Evolutionary conservation across 2,888 invertebrate genomes (phyloP), one percentile per base, ranked within the genome.

Genomic region (Polydrusus tereticollis): DNA sequence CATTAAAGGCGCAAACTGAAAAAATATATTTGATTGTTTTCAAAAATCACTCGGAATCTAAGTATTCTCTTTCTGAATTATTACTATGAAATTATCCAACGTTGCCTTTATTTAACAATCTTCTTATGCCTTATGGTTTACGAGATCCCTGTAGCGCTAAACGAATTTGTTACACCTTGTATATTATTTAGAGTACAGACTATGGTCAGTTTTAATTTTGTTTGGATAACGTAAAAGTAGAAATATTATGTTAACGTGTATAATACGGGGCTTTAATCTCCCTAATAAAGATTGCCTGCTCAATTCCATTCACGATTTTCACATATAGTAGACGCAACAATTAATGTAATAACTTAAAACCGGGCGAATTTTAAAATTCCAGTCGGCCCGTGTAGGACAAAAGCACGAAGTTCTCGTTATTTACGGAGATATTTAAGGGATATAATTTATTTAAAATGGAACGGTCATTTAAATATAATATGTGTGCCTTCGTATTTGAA

Each of bases 391-490:
- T 29, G n/a, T 29, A 55, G 52, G 52, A 55, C 52, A 16, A 29
- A 52, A 55, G 52, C 52, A 55, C 52, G 52, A 55, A 55, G 29
- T 55, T 4, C 52, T 18, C 52, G 52, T 55, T 55, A 55, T 26
- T 55, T 55, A 55, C 29, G 52, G 52, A 29, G 52, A 55, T 55
- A 55, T 55, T 55, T 29, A 55, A 29, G 29, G 29, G 52, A 55
- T 55, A 55, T 55, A 55, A 55, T 55, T 55, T 55, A 55, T 55
- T 64, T 64, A 64, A 64, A 64, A 64, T 52, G 50, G 63, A 36
- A 36, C 63, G 63, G 50, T 52, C 57, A 66, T 66, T 66, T 66
- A 66, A 66, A 66, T 66, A 66, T 43, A 57, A 66, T 57, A 57
- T 57, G 65, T 47, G 47, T 38, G 52, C 50, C 47, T 43, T 66